Evolutionary conservation across 2,888 invertebrate genomes (phyloP).

Genomic region (Sarcophaga rosellei): DNA sequence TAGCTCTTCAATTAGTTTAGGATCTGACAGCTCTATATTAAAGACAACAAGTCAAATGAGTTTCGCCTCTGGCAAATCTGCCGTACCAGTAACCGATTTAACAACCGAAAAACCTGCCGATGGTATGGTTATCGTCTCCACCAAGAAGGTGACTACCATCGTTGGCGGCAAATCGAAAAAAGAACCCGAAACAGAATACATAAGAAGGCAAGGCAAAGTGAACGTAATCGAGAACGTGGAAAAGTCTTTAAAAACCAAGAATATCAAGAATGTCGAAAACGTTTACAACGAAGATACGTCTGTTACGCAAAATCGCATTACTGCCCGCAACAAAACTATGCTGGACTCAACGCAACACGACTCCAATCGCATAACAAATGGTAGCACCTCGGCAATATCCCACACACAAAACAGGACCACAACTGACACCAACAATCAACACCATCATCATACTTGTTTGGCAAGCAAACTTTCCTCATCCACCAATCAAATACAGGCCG

Average conservation of each 20-base stretch:
- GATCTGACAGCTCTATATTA: constrained; percentile 83
- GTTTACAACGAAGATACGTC: constrained; percentile 75
- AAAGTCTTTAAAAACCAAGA: constrained; percentile 77
- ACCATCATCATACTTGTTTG: constrained; percentile 55
- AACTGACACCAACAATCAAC: constrained; percentile 27
- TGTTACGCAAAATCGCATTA: constrained; percentile 73
- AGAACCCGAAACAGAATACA: constrained; percentile 79
- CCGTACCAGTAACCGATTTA: constrained; percentile 80
- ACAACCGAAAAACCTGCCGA: constrained; percentile 81
- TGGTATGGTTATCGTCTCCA: constrained; percentile 83
- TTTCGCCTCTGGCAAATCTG: constrained; percentile 82
- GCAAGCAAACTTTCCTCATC: constrained; percentile 51
- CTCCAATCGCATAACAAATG: constrained; percentile 60
- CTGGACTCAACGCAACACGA: constrained; percentile 45
- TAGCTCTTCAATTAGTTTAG: constrained; percentile 85
- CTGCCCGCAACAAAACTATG: constrained; percentile 65
- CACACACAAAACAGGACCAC: constrained; percentile 17
- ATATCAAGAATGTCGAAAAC: constrained; percentile 76
- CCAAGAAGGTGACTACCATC: constrained; percentile 82
- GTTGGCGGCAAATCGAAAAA: constrained; percentile 77
- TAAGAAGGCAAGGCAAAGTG: constrained; percentile 77
- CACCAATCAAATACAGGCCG: constrained; percentile 52
- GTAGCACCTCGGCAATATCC: constrained; percentile 15
- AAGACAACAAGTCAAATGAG: constrained; percentile 84
- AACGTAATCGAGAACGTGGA: constrained; percentile 79